These are phyloP conservation scores for Chelonus insularis DNA, from an alignment of 1,140 invertebrate genomes.

Conservation along the genomic window DNA sequence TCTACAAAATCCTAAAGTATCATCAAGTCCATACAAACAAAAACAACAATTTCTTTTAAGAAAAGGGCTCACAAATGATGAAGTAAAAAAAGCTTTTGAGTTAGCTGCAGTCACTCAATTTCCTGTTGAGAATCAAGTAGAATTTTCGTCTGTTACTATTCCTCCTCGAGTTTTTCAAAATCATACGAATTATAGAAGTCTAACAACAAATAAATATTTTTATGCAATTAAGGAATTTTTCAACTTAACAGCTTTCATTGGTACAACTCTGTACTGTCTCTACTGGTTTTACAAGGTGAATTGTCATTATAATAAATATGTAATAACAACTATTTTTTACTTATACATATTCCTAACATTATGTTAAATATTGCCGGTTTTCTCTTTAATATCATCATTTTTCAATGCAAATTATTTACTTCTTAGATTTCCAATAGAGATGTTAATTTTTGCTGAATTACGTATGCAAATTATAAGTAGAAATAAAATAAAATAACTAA, in stretches of 20 bases:
- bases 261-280: slow-evolving; percentile 70
- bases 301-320: no score
- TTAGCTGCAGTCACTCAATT: slow-evolving; percentile 57
- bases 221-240: slow-evolving; percentile 69
- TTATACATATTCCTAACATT: no score
- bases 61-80: slow-evolving; percentile 80
- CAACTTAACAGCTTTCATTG: slow-evolving; percentile 69
- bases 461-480: no score
- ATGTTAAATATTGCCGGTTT: no score
- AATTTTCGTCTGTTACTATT: slow-evolving; percentile 47
- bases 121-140: slow-evolving; percentile 45
- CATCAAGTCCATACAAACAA: slow-evolving; percentile 70
- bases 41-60: slow-evolving; percentile 78
- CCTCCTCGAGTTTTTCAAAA: slow-evolving; percentile 42
- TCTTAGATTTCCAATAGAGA: no score
- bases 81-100: slow-evolving; percentile 75
- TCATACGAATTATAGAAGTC: slow-evolving; percentile 38
- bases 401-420: no score
- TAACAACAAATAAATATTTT: slow-evolving; percentile 56
- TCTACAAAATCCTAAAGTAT: slow-evolving; percentile 80
- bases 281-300: slow-evolving; percentile 76
- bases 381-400: no score
- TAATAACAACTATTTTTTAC: no score
- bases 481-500: no score
- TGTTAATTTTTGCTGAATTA: no score